Evolutionary conservation across 2,888 invertebrate genomes (phyloP).

Genomic region (Podabrus alpinus): DNA sequence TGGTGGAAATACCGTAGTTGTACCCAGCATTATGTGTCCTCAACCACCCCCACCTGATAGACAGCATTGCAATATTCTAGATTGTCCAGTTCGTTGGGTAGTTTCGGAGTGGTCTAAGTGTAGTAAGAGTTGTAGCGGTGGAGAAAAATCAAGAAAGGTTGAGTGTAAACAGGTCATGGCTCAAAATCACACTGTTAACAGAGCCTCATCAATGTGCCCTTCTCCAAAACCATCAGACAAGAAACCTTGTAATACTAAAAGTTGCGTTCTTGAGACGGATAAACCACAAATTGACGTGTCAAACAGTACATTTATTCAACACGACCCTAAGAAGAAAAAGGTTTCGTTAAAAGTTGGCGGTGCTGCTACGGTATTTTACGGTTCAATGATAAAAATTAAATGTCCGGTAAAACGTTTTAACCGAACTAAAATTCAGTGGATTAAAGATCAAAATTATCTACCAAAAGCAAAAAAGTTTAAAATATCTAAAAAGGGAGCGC

Average conservation of each 20-base stretch:
- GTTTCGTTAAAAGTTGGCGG: conserved; percentile 89
- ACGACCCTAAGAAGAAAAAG: conserved; percentile 79
- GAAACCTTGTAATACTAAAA: conserved; percentile 84
- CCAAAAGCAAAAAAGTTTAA: conserved; percentile 81
- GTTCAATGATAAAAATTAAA: conserved; percentile 90
- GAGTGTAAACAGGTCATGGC: conserved; percentile 93
- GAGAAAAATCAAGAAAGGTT: conserved; percentile 81
- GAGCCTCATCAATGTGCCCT: conserved; percentile 76
- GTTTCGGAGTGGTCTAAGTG: conserved; percentile 89
- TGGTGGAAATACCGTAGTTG: conserved; percentile 85
- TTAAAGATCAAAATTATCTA: conserved; percentile 80
- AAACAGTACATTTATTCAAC: conserved; percentile 82
- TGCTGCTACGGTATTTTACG: conserved; percentile 86
- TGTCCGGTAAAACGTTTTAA: conserved; percentile 88
- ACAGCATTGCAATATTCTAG: conserved; percentile 89
- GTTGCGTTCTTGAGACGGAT: conserved; percentile 74
- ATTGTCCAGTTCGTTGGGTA: conserved; percentile 92
- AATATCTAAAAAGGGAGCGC: conserved; percentile 88
- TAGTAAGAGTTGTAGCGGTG: conserved; percentile 90
- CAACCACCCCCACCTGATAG: conserved; percentile 87
- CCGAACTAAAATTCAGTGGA: conserved; percentile 85
- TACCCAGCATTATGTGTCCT: conserved; percentile 93
- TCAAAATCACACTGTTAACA: conserved; percentile 85
- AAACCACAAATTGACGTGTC: conserved; percentile 77
- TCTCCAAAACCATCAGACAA: conserved; percentile 74